Conservation (phyloP, 2,113 vertebrate genomes). For the Salvelinus alpinus region DNA sequence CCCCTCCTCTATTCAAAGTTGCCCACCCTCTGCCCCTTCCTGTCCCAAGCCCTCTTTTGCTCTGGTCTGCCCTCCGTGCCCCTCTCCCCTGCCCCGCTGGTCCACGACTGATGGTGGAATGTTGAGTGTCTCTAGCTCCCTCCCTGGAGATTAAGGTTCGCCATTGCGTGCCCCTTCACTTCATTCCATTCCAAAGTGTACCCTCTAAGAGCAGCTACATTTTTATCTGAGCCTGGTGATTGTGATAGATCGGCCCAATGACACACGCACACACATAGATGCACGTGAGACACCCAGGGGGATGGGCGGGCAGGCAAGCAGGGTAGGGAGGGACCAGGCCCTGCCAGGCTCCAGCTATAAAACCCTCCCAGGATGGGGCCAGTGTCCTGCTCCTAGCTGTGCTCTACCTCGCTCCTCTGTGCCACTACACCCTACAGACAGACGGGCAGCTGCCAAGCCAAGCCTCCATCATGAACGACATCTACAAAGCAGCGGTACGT, state of each 20-base stretch:
- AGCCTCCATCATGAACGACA: conserved; percentile 72
- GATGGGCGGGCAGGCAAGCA: conserved; percentile 41
- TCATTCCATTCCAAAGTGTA: conserved; percentile 70
- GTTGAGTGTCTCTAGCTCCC: conserved; percentile 17
- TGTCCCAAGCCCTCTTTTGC: conserved; percentile 35
- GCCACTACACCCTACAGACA: conserved; percentile 56
- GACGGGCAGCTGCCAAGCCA: conserved; percentile 57
- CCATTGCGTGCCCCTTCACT: conserved; percentile 14
- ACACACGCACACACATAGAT: conserved; percentile 57
- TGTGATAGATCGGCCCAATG: conserved; percentile 59
- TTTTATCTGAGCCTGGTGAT: conserved; percentile 74
- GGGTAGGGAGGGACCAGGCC: conserved; percentile 58
- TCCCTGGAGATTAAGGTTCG: conserved; percentile 15
- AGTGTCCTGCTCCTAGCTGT: conserved; percentile 64
- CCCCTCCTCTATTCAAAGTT: background rate
- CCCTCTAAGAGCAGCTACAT: conserved; percentile 65
- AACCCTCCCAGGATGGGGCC: conserved; percentile 58
- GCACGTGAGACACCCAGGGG: background rate
- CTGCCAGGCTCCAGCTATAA: conserved; percentile 59
- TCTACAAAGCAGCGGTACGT: conserved; percentile 77
- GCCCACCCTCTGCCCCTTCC: conserved; percentile 7
- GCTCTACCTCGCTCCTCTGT: conserved; percentile 54
- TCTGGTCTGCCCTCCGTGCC: conserved; percentile 15
- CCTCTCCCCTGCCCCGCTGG: conserved; percentile 4
- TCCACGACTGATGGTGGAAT: conserved; percentile 10